These are phyloP conservation scores for Calliphora vicina DNA, from an alignment of 1,140 invertebrate genomes.

Conservation along the genomic window DNA sequence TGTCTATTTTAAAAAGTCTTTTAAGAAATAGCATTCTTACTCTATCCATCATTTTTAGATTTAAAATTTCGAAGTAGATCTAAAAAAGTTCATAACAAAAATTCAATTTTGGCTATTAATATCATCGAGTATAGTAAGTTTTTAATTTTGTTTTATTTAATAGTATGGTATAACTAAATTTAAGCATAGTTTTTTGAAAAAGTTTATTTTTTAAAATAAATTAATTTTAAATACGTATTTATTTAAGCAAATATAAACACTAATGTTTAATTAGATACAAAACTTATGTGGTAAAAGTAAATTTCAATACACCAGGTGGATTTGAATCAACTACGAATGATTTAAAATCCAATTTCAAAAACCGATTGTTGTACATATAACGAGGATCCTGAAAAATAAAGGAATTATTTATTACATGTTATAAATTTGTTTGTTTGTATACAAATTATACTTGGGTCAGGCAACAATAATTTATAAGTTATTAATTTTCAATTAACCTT, in stretches of 20 bases:
- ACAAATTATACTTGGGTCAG: too few relatives aligned
- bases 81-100: too few relatives aligned
- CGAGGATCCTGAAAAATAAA: slow-evolving; percentile 43
- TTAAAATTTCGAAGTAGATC: too few relatives aligned
- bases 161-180: too few relatives aligned
- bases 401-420: neutral
- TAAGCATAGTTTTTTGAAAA: neutral
- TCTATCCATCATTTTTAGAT: too few relatives aligned
- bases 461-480: neutral
- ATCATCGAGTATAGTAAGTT: too few relatives aligned
- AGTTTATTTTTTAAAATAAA: neutral
- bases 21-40: too few relatives aligned
- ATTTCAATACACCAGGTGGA: slow-evolving; percentile 51
- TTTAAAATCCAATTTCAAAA: slow-evolving; percentile 47
- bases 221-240: neutral
- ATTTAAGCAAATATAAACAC: neutral
- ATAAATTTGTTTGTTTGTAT: neutral
- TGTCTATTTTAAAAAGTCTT: too few relatives aligned
- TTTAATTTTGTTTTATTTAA: too few relatives aligned
- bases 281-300: slow-evolving; percentile 44
- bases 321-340: slow-evolving; percentile 40
- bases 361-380: slow-evolving; percentile 43
- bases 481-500: neutral
- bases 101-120: too few relatives aligned
- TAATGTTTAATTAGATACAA: neutral